A percentile compares a stretch with the other conserved stretches of the same genome.
These are phyloP conservation scores for Gobio gobio DNA, from an alignment of 2,113 vertebrate genomes.

Conservation along the genomic window DNA sequence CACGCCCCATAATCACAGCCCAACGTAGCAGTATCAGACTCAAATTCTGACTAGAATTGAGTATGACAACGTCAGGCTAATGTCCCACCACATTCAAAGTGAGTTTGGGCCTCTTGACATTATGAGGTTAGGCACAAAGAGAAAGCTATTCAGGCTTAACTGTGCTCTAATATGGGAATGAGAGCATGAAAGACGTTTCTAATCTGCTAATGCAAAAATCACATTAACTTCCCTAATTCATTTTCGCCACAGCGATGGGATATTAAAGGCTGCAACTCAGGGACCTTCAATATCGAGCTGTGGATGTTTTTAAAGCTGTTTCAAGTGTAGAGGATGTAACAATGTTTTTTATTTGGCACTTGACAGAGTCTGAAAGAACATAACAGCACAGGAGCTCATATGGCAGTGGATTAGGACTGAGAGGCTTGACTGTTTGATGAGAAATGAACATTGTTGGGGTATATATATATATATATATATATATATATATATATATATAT, in stretches of 20 bases:
- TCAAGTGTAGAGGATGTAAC: neutral
- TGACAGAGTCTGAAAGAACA: slow-evolving; percentile 48
- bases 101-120: slow-evolving; percentile 76
- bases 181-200: slow-evolving; percentile 80
- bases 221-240: slow-evolving; percentile 76
- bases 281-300: slow-evolving; percentile 69
- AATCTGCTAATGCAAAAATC: slow-evolving; percentile 79
- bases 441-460: neutral
- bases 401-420: slow-evolving; percentile 25
- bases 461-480: too few relatives aligned
- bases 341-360: neutral
- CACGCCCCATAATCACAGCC: too few relatives aligned
- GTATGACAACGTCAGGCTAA: too few relatives aligned
- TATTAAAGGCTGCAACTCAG: slow-evolving; percentile 60
- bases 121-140: slow-evolving; percentile 80
- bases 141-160: slow-evolving; percentile 75
- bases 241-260: slow-evolving; percentile 67
- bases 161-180: slow-evolving; percentile 75
- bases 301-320: neutral
- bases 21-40: too few relatives aligned
- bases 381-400: slow-evolving; percentile 49
- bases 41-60: too few relatives aligned
- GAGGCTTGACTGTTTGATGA: slow-evolving; percentile 8
- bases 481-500: too few relatives aligned
- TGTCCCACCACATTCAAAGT: slow-evolving; percentile 67